Conservation (phyloP, 2,797 vertebrate species). For the Myotis pilosus region DNA sequence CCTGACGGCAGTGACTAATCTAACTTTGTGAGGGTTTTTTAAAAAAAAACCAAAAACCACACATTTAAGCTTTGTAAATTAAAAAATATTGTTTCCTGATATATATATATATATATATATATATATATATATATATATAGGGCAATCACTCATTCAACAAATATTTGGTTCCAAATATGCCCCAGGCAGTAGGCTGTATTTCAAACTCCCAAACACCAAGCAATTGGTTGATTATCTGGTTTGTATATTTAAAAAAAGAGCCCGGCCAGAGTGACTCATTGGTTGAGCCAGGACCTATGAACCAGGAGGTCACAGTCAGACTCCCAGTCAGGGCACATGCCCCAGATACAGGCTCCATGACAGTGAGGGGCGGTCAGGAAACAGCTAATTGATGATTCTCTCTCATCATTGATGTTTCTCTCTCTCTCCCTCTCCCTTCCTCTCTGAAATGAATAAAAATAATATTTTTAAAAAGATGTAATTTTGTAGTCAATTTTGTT, state of each 20-base stretch:
- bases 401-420: too few relatives aligned
- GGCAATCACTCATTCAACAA: constrained; percentile 42
- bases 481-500: constrained; percentile 18
- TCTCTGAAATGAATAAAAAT: not conserved
- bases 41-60: not conserved
- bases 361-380: too few relatives aligned
- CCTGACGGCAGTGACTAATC: not conserved
- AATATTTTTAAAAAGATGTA: not conserved
- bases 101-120: too few relatives aligned
- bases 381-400: too few relatives aligned
- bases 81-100: not conserved
- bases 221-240: not conserved
- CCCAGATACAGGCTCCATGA: too few relatives aligned
- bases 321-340: too few relatives aligned
- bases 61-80: not conserved
- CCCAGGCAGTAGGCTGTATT: not conserved
- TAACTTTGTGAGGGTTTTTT: not conserved
- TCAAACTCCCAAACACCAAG: constrained; percentile 40
- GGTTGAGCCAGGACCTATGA: too few relatives aligned
- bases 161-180: constrained; percentile 4
- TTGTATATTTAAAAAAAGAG: not conserved
- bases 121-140: too few relatives aligned
- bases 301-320: too few relatives aligned
- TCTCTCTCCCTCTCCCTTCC: too few relatives aligned
- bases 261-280: too few relatives aligned